These are phyloP conservation scores for Parnassius mnemosyne DNA, from an alignment of 2,888 invertebrate species.

Conservation along the genomic window DNA sequence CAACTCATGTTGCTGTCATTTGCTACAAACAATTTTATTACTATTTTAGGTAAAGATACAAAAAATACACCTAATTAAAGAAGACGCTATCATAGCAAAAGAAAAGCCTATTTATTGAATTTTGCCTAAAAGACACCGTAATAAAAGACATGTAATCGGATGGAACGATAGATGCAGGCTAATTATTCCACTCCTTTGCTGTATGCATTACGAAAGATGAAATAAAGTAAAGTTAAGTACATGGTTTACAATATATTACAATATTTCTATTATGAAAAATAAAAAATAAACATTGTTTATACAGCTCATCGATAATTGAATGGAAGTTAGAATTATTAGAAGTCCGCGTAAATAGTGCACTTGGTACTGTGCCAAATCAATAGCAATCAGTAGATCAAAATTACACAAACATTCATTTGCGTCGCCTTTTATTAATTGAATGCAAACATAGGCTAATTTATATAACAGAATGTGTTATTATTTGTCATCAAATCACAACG, in stretches of 20 bases:
- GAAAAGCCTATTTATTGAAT: background rate
- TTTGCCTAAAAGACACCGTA: too few species aligned
- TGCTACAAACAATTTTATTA: conserved; percentile 15
- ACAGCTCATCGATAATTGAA: conserved; percentile 19
- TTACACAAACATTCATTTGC: conserved; percentile 23
- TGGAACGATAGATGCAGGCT: too few species aligned
- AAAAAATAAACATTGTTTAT: conserved; percentile 13
- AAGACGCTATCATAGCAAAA: background rate
- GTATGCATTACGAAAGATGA: too few species aligned
- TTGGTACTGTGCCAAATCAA: conserved; percentile 23
- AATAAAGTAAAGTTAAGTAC: background rate
- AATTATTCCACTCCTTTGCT: too few species aligned
- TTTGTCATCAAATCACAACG: conserved; percentile 26
- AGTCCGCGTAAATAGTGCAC: conserved; percentile 17
- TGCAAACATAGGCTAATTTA: conserved; percentile 24
- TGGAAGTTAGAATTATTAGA: conserved; percentile 22
- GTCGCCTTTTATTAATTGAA: conserved; percentile 26
- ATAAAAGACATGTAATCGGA: too few species aligned
- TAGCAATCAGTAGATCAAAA: conserved; percentile 27
- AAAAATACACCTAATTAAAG: too few species aligned
- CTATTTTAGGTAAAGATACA: background rate
- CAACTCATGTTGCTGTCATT: conserved; percentile 13
- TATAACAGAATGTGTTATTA: conserved; percentile 22
- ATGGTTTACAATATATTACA: background rate
- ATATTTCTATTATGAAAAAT: background rate